These are phyloP conservation scores for Pinna nobilis DNA, from an alignment of 1,140 invertebrate genomes.

Conservation along the genomic window DNA sequence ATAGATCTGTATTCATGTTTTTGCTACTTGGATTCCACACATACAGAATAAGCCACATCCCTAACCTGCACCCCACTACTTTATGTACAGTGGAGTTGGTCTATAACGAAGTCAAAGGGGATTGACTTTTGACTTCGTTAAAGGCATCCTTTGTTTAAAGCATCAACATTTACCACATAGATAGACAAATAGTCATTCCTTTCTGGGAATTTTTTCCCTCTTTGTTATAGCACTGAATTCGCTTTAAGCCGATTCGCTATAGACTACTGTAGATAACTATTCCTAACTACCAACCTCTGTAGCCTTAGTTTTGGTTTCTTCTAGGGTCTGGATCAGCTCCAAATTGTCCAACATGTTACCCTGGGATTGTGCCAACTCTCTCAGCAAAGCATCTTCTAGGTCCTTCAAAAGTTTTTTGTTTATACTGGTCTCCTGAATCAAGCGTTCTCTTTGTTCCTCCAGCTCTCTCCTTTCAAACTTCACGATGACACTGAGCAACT, in stretches of 20 bases:
- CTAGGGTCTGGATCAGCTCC: slow-evolving; percentile 88
- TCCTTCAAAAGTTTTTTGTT: slow-evolving; percentile 89
- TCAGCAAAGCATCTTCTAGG: slow-evolving; percentile 87
- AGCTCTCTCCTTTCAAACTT: slow-evolving; percentile 82
- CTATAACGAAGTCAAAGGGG: not conserved
- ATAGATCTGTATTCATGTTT: no score
- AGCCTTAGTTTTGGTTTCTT: slow-evolving; percentile 90
- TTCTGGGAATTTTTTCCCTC: no score
- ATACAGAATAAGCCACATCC: no score
- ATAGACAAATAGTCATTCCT: no score
- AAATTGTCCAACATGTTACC: slow-evolving; percentile 95
- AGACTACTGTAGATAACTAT: no score
- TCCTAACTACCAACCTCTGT: slow-evolving; percentile 78
- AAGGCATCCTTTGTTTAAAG: no score
- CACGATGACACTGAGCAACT: slow-evolving; percentile 90
- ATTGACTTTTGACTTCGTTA: no score
- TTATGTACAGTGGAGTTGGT: not conserved
- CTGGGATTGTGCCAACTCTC: slow-evolving; percentile 86
- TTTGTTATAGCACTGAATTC: no score
- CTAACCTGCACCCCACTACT: no score
- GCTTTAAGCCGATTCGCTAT: no score
- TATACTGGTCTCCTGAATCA: slow-evolving; percentile 89
- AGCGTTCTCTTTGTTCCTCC: slow-evolving; percentile 78
- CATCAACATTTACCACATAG: no score
- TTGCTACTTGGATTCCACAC: no score